These are phyloP conservation scores for Acrocephalus arundinaceus DNA, from an alignment of 2,113 vertebrate species.

Conservation along the genomic window DNA sequence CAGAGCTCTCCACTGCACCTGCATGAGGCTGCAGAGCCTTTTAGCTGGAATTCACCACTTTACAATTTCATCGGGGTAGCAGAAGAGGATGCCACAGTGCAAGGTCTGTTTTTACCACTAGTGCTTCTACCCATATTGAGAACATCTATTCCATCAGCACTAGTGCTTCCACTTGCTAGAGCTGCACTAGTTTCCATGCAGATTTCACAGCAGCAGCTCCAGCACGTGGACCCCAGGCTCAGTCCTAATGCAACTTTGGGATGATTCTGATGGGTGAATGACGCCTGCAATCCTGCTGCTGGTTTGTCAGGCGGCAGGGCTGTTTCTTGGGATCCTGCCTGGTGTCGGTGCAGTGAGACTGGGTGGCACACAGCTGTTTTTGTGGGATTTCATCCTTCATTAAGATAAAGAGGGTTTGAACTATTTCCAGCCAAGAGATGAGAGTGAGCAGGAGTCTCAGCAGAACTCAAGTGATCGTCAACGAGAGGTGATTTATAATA, in stretches of 20 bases:
- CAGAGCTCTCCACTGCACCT: not conserved
- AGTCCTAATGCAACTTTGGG: not conserved
- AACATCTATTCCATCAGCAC: not conserved
- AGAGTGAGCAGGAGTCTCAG: constrained; percentile 35
- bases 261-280: fast-evolving
- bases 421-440: constrained; percentile 51
- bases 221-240: not conserved
- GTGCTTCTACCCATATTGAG: not conserved
- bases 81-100: not conserved
- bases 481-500: constrained; percentile 62
- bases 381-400: constrained; percentile 58
- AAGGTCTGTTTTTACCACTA: not conserved
- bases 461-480: constrained; percentile 53
- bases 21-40: not conserved
- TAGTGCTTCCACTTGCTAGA: not conserved
- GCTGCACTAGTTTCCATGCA: not conserved
- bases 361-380: constrained; percentile 5
- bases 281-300: fast-evolving
- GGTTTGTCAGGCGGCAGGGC: not conserved
- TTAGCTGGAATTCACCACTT: not conserved
- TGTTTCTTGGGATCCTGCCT: not conserved
- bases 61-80: fast-evolving
- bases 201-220: not conserved
- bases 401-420: constrained; percentile 65
- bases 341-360: not conserved